Conservation (phyloP, 1,140 invertebrate genomes). For the Onthophagus taurus region DNA sequence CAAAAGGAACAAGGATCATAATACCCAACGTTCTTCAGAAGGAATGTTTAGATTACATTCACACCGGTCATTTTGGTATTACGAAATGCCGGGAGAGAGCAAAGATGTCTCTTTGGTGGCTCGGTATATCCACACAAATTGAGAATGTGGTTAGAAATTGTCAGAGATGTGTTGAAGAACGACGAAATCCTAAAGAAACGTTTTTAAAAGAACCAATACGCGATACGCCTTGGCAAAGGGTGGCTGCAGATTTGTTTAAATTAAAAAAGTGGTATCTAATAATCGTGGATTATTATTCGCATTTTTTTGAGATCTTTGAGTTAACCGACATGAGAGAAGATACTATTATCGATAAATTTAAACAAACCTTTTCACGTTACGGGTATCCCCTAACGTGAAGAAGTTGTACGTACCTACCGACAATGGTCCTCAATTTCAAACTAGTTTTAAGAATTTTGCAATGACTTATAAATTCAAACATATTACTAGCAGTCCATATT, state of each 20-base stretch:
- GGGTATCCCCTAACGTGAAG: constrained; percentile 24
- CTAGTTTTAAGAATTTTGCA: constrained; percentile 19
- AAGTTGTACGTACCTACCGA: constrained; percentile 17
- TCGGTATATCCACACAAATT: constrained; percentile 21
- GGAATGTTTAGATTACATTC: constrained; percentile 21
- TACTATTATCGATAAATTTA: constrained; percentile 17
- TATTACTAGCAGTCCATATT: constrained; percentile 23
- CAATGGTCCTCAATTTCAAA: constrained; percentile 23
- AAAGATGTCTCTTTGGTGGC: constrained; percentile 22
- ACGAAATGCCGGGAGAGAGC: constrained; percentile 20
- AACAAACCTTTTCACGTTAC: constrained; percentile 20
- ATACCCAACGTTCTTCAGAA: constrained; percentile 20
- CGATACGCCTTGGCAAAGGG: constrained; percentile 22
- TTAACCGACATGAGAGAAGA: constrained; percentile 17
- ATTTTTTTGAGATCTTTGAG: constrained; percentile 22
- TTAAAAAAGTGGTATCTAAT: constrained; percentile 23
- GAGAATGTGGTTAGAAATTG: constrained; percentile 23
- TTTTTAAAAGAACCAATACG: constrained; percentile 20
- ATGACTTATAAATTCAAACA: constrained; percentile 20
- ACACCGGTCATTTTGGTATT: constrained; percentile 23
- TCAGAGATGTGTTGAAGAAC: constrained; percentile 19
- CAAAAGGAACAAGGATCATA: constrained; percentile 21
- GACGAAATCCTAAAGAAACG: constrained; percentile 18
- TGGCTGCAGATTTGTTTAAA: constrained; percentile 26
- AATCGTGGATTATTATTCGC: constrained; percentile 26